These are phyloP conservation scores for Dicerorhinus sumatrensis DNA, from an alignment of 2,113 vertebrate genomes.

Conservation along the genomic window DNA sequence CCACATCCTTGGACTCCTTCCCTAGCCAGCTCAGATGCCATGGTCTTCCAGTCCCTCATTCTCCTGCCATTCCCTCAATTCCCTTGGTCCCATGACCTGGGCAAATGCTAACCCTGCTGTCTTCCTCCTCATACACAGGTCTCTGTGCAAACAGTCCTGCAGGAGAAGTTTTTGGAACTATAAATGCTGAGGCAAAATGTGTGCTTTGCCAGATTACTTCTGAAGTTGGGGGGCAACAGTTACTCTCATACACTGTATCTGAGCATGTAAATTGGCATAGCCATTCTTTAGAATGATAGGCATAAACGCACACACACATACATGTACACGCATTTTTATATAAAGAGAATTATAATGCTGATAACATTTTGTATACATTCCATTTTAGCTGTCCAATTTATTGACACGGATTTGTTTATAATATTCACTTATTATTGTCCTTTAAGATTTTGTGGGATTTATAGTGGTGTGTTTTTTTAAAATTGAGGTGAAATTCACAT, in stretches of 20 bases:
- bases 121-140: no score
- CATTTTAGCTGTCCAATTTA: neutral
- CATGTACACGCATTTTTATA: neutral
- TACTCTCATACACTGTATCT: neutral
- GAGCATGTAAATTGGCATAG: neutral
- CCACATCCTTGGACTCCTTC: no score
- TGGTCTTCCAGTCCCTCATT: no score
- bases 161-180: no score
- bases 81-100: no score
- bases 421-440: neutral
- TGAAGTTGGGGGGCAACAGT: neutral
- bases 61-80: no score
- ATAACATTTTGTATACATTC: neutral
- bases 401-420: neutral
- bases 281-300: neutral
- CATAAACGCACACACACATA: neutral
- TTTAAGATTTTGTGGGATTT: neutral
- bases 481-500: neutral
- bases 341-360: neutral
- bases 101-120: no score
- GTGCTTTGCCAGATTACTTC: neutral
- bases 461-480: neutral
- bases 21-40: no score
- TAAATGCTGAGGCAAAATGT: neutral
- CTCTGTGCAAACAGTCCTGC: no score